Conservation (phyloP, 2,113 vertebrate species). For the Heloderma charlesbogerti region DNA sequence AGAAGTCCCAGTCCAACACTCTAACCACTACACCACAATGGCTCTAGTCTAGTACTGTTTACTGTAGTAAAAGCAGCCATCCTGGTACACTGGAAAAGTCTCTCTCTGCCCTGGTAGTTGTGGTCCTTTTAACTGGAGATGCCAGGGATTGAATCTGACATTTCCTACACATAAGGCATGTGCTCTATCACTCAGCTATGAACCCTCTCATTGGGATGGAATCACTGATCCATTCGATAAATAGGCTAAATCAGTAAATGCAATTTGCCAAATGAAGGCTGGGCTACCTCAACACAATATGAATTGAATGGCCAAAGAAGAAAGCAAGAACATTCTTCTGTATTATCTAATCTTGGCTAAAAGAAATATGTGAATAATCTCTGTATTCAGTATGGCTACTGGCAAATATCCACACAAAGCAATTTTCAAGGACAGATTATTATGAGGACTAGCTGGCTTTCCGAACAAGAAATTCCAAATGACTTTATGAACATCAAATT, state of each 20-base stretch:
- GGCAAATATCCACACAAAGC: background rate
- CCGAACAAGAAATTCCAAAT: background rate
- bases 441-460: no score
- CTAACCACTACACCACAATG: no score
- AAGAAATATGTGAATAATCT: background rate
- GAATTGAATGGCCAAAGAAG: background rate
- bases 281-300: background rate
- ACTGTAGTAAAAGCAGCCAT: no score
- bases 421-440: background rate
- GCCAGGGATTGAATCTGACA: background rate
- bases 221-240: background rate
- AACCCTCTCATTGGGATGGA: background rate
- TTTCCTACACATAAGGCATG: background rate
- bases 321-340: background rate
- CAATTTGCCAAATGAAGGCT: slow-evolving; percentile 6
- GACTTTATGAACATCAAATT: background rate
- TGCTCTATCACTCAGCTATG: background rate
- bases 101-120: background rate
- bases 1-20: no score
- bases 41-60: no score
- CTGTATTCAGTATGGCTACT: no score
- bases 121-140: background rate
- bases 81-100: background rate
- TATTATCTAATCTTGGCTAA: background rate
- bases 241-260: background rate